Conservation (phyloP, 2,797 vertebrate genomes). For the Mycteria americana region DNA sequence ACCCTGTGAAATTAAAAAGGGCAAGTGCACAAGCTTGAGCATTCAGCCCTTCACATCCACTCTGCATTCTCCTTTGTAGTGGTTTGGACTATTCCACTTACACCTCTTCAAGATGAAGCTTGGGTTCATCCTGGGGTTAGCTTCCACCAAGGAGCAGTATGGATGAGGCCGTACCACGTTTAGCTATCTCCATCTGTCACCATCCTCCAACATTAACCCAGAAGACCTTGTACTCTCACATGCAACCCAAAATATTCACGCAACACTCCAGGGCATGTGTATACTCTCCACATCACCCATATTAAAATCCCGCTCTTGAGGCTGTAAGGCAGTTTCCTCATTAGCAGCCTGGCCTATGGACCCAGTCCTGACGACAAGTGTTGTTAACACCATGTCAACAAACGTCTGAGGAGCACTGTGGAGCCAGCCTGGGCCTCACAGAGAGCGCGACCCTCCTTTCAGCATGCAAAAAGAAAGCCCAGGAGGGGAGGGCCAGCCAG, state of each 20-base stretch:
- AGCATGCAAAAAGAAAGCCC: not conserved
- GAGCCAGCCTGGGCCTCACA: not conserved
- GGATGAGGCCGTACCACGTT: not conserved
- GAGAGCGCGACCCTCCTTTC: not conserved
- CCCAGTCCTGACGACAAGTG: not conserved
- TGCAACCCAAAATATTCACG: conserved; percentile 49
- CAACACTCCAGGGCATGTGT: conserved; percentile 40
- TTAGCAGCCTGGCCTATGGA: conserved; percentile 29
- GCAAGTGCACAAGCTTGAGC: not conserved
- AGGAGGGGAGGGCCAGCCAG: not conserved
- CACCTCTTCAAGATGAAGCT: not conserved
- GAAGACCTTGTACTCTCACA: conserved; percentile 2
- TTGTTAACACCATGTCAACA: conserved; percentile 44
- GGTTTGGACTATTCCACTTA: not conserved
- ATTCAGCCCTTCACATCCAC: not conserved
- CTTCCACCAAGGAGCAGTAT: not conserved
- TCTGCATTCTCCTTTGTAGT: not conserved
- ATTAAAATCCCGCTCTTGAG: conserved; percentile 45
- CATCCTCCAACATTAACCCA: conserved; percentile 35
- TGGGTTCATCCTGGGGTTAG: conserved; percentile 31
- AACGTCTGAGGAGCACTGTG: not conserved
- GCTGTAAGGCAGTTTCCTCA: not conserved
- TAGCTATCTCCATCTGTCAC: conserved; percentile 37
- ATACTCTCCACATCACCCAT: conserved; percentile 44
- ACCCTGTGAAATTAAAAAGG: not conserved